Evolutionary conservation across 2,113 vertebrate species (phyloP).

Genomic region (Ophthalmolycus amberensis): DNA sequence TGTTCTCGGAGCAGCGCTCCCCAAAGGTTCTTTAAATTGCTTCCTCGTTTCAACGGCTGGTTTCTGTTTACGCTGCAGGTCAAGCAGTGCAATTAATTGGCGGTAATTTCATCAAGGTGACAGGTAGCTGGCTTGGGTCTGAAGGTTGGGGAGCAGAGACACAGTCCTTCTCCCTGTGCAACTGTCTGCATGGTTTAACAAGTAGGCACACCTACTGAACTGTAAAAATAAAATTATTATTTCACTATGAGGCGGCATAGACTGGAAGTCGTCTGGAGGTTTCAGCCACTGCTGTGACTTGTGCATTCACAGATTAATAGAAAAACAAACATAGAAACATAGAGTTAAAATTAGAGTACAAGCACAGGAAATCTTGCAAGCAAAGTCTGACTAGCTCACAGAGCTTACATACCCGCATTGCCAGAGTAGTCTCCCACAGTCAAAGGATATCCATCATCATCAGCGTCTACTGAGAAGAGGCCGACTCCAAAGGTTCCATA

Average conservation of each 20-base stretch:
- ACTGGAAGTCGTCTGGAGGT: neutral
- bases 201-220: slow-evolving; percentile 16
- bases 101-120: slow-evolving; percentile 76
- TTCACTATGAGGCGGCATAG: neutral
- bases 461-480: slow-evolving; percentile 95
- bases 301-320: neutral
- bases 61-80: slow-evolving; percentile 79
- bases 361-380: slow-evolving; percentile 2
- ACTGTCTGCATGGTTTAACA: slow-evolving; percentile 44
- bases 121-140: slow-evolving; percentile 58
- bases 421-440: slow-evolving; percentile 92
- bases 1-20: slow-evolving; percentile 46
- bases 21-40: slow-evolving; percentile 75
- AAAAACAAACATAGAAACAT: slow-evolving; percentile 20
- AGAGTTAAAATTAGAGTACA: slow-evolving; percentile 8
- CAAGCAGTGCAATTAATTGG: slow-evolving; percentile 75
- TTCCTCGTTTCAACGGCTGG: slow-evolving; percentile 70
- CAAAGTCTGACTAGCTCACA: slow-evolving; percentile 24
- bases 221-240: slow-evolving; percentile 29
- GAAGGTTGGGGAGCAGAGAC: slow-evolving; percentile 42
- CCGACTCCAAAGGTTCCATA: slow-evolving; percentile 93
- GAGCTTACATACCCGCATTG: slow-evolving; percentile 90
- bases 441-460: slow-evolving; percentile 95
- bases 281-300: neutral
- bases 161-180: slow-evolving; percentile 13